Base-by-base conservation (phyloP, 1,140 invertebrate genomes). In the Archivesica marissinica region DNA sequence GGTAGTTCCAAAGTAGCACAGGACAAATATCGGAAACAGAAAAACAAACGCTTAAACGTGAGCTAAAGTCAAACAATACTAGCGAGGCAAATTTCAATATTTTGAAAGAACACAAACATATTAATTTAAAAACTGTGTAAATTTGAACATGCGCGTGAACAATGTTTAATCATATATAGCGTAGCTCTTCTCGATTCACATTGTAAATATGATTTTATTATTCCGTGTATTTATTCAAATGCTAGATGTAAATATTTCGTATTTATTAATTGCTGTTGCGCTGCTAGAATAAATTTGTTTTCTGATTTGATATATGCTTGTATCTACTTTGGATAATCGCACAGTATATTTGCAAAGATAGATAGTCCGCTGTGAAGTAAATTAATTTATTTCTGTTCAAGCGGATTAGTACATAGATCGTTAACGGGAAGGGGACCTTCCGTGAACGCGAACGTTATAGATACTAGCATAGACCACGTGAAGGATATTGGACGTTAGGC, bases 131-230 rank as follows among this genome's bases (percentile, higher is more conserved):
- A 64, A 64, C 59, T 64, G 38, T 64, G 59, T 33, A 64, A 64
- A 64, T 64, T 64, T 64, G 30, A 33, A 35, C 59, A 64, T 64
- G 30, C 33, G 2, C 15, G 1, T 64, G 59, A 64, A 64, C 59
- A 64, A 64, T 64, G 59, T 64, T 64, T 64, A 64, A 64, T 64
- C 30, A 64, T 64, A 64, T 64, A 35, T 64, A 64, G 38, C 38
- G 38, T 64, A 9, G n/a, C 59, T 64, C 30, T 20, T 64, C 59
- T 64, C 38, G 59, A 64, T 64, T 64, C 38, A 64, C 38, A 64
- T 64, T 4, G 30, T 17, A 64, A 64, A 64, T 64, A 64, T 25
- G 30, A 35, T 64, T 64, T n/a, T 35, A 64, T 64, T 35, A 64
- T 64, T 64, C 30, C 38, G 13, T 11, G 59, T 64, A 64, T 64